phyloP scores from a whole-genome alignment of 1,140 invertebrate species.

The Batillaria attramentaria region DNA sequence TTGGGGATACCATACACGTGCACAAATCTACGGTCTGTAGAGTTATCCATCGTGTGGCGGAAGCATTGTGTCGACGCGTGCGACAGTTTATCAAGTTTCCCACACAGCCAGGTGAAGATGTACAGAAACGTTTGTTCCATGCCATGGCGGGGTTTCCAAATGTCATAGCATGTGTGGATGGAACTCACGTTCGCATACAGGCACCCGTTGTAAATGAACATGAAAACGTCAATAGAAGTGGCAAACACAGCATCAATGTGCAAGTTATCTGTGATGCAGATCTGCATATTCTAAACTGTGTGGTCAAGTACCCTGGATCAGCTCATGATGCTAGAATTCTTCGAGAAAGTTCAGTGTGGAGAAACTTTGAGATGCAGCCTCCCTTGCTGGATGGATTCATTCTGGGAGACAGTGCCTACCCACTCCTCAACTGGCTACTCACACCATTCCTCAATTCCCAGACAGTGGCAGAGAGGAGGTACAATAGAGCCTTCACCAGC shows the following conservation, averaged over 20 bases:
- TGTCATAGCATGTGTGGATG: not conserved
- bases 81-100: too few relatives aligned
- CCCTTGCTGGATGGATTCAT: not conserved
- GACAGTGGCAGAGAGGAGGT: not conserved
- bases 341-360: not conserved
- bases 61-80: too few relatives aligned
- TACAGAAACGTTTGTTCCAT: too few relatives aligned
- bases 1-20: too few relatives aligned
- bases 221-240: not conserved
- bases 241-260: not conserved
- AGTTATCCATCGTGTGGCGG: too few relatives aligned
- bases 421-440: not conserved
- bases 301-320: not conserved
- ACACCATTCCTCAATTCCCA: not conserved
- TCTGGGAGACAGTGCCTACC: constrained; percentile 17
- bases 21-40: too few relatives aligned
- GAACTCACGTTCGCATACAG: not conserved
- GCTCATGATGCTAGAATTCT: not conserved
- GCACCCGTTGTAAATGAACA: not conserved
- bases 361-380: not conserved
- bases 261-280: not conserved
- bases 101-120: too few relatives aligned
- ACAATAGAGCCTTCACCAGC: not conserved
- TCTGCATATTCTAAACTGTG: not conserved
- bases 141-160: too few relatives aligned